These are phyloP conservation scores for Adelosebastes latens DNA, from an alignment of 2,797 vertebrate genomes.

Conservation along the genomic window DNA sequence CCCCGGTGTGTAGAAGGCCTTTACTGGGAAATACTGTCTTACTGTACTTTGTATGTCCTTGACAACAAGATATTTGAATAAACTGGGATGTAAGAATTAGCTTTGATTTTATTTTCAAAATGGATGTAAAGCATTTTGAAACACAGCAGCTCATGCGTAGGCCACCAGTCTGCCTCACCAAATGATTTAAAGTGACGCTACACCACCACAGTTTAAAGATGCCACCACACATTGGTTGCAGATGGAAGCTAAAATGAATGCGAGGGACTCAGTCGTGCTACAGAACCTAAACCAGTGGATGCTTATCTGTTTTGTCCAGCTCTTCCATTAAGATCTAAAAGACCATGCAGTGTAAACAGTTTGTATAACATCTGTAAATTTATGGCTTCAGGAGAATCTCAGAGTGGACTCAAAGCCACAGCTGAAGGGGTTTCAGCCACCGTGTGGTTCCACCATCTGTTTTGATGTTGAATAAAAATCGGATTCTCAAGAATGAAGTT, in stretches of 20 bases:
- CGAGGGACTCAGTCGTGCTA: background rate
- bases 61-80: background rate
- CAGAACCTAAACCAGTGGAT: slow-evolving; percentile 31
- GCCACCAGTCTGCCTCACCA: background rate
- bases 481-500: slow-evolving; percentile 37
- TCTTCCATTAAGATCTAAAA: slow-evolving; percentile 50
- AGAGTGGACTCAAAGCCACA: slow-evolving; percentile 51
- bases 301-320: slow-evolving; percentile 46
- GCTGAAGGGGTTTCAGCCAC: slow-evolving; percentile 38
- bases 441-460: slow-evolving; percentile 51
- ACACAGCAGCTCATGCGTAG: background rate
- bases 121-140: background rate
- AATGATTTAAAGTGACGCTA: slow-evolving; percentile 18
- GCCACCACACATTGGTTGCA: slow-evolving; percentile 35
- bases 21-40: background rate
- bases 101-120: background rate
- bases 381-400: slow-evolving; percentile 56
- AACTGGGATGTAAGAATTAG: background rate
- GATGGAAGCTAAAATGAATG: slow-evolving; percentile 40
- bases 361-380: slow-evolving; percentile 68
- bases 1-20: no score
- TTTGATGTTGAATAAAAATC: slow-evolving; percentile 44
- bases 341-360: slow-evolving; percentile 60
- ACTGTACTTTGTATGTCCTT: background rate
- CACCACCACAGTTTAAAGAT: slow-evolving; percentile 17